Evolutionary conservation across 2,797 vertebrate species (phyloP), one percentile per base, ranked within the genome.

Genomic region (Sebastes goodei): DNA sequence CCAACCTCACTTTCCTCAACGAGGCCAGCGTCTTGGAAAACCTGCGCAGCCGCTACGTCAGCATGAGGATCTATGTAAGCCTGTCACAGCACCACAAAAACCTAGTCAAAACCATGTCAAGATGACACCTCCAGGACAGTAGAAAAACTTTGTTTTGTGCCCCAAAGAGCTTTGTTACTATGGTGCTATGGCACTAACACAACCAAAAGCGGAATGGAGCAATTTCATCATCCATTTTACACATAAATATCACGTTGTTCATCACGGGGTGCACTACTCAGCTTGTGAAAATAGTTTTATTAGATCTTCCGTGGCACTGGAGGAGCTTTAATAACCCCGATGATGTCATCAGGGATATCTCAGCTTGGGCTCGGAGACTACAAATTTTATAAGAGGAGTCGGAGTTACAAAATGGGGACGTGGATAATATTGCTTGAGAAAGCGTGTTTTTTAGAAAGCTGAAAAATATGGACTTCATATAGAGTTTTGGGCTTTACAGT

Each of bases 1-100:
- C 94, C 10, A 89, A 94, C 82, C 89, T 86, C 86, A 96, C 95
- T 12, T 94, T 95, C 85, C 83, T 95, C 78, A 96, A 96, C 0
- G 88, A 95, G 89, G 93, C 94, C 87, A 94, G 91, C 0, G 49
- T 94, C 81, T 69, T 93, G 59, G 88, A 95, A 79, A 96, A 93
- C 65, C 90, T 94, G 2, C 68, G 85, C 20, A 93, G 94, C 59
- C 86, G 85, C 69, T 95, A 94, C 10, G 4, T 82, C 79, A 71
- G 66, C 76, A 90, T 86, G 92, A 95, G 92, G 78, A 95, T 95
- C 86, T 95, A 90, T 6, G 94, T 95, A 70, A 91, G 84, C 32
- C 33, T 3, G 35, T 29, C n/a, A 17, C 23, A 46, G 57, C n/a
- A 25, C 27, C 14, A 12, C 38, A 23, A 17, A 49, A 35, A 42